Conservation (phyloP, 2,888 invertebrate species). For the Pogonocherus hispidulus region DNA sequence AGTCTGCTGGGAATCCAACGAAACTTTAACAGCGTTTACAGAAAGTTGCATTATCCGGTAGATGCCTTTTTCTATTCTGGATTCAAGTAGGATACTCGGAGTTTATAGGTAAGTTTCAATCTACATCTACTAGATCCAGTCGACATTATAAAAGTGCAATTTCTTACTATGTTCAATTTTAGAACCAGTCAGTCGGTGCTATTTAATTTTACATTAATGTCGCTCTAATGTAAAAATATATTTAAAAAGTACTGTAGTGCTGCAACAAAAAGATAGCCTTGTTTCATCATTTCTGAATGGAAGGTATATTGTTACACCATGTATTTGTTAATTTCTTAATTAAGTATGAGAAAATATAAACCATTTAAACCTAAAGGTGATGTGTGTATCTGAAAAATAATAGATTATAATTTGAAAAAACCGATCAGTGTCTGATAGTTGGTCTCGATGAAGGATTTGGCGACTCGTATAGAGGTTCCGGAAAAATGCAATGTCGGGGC, state of each 20-base stretch:
- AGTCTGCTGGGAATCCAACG: background rate
- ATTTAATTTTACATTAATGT: constrained; percentile 12
- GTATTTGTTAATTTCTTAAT: no score
- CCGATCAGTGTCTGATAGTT: no score
- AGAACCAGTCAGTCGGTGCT: constrained; percentile 15
- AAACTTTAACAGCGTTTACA: background rate
- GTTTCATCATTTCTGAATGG: no score
- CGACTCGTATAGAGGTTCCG: no score
- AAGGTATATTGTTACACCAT: no score
- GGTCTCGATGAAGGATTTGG: no score
- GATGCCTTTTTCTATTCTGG: constrained; percentile 9
- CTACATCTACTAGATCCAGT: constrained; percentile 13
- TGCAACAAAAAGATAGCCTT: no score
- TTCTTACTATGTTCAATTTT: background rate
- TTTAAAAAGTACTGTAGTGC: constrained; percentile 8
- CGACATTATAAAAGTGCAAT: constrained; percentile 17
- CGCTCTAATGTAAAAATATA: constrained; percentile 20
- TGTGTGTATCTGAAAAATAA: no score
- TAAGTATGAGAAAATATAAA: no score
- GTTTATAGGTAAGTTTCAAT: background rate
- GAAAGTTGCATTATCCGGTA: background rate
- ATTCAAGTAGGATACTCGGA: background rate
- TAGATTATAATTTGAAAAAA: no score
- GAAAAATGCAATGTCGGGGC: no score
- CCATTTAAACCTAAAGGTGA: no score